phyloP scores from a whole-genome alignment of 1,140 invertebrate genomes.

The Papilio polytes region DNA sequence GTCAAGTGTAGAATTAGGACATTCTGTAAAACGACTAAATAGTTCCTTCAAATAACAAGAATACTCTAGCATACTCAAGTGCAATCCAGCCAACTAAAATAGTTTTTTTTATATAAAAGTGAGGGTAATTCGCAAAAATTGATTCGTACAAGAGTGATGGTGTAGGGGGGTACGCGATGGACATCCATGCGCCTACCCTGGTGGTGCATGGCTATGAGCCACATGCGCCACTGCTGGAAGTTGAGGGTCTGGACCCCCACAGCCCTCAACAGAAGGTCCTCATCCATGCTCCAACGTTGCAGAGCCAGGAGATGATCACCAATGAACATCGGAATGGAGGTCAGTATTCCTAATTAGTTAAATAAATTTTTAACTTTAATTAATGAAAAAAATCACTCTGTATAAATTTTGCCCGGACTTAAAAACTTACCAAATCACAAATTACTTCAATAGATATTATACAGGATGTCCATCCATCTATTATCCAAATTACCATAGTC shows the following conservation, averaged over 20 bases:
- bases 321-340: constrained; percentile 78
- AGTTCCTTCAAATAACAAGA: constrained; percentile 53
- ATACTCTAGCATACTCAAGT: constrained; percentile 68
- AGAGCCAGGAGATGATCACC: constrained; percentile 72
- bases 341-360: constrained; percentile 35
- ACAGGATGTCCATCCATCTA: too few relatives aligned
- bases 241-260: constrained; percentile 75
- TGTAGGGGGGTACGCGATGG: constrained; percentile 61
- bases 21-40: constrained; percentile 42
- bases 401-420: too few relatives aligned
- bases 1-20: constrained; percentile 48
- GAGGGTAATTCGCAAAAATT: constrained; percentile 29
- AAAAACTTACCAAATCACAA: too few relatives aligned
- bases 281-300: constrained; percentile 71
- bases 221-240: constrained; percentile 73
- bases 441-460: too few relatives aligned
- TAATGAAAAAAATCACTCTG: too few relatives aligned
- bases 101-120: constrained; percentile 13
- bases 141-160: constrained; percentile 51
- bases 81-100: constrained; percentile 38
- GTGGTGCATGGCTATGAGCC: constrained; percentile 77
- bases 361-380: background rate
- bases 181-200: constrained; percentile 72
- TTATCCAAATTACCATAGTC: too few relatives aligned
- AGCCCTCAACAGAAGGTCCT: constrained; percentile 79